A percentile compares a stretch with the other conserved stretches of the same genome.
Conservation (phyloP, 2,113 vertebrate species). For the Cebus imitator region DNA sequence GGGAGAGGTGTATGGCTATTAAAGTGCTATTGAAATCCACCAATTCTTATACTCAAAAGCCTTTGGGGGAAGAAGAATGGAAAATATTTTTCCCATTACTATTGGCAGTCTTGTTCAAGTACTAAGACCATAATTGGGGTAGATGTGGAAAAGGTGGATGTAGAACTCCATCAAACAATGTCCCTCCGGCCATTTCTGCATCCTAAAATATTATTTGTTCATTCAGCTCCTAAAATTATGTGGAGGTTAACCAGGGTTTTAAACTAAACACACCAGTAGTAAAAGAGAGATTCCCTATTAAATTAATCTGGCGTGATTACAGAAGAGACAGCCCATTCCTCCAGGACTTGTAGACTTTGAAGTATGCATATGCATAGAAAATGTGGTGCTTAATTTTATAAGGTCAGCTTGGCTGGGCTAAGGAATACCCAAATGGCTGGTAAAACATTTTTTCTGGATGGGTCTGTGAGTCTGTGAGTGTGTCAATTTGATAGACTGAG, state of each 20-base stretch:
- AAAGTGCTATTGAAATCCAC: not conserved
- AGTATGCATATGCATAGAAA: accelerated
- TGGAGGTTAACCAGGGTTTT: not conserved
- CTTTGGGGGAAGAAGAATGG: not conserved
- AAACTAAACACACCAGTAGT: not conserved
- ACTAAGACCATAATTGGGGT: not conserved
- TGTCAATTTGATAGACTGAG: not conserved
- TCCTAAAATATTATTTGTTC: not conserved
- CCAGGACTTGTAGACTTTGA: not conserved
- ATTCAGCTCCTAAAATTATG: not conserved
- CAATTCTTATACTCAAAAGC: not conserved
- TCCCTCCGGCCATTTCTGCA: not conserved
- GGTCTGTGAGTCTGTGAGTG: not conserved
- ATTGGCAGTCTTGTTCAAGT: not conserved
- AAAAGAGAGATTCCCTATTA: not conserved
- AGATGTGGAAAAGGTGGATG: too few relatives aligned
- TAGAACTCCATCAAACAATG: not conserved
- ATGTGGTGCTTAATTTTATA: not conserved
- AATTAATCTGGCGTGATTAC: not conserved
- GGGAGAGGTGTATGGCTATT: not conserved
- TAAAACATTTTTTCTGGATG: not conserved
- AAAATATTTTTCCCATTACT: not conserved
- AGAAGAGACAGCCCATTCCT: not conserved
- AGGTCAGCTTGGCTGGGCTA: not conserved
- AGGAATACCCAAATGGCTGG: not conserved